These are phyloP conservation scores for Pegoplata infirma DNA, from an alignment of 2,888 invertebrate species.

Conservation along the genomic window DNA sequence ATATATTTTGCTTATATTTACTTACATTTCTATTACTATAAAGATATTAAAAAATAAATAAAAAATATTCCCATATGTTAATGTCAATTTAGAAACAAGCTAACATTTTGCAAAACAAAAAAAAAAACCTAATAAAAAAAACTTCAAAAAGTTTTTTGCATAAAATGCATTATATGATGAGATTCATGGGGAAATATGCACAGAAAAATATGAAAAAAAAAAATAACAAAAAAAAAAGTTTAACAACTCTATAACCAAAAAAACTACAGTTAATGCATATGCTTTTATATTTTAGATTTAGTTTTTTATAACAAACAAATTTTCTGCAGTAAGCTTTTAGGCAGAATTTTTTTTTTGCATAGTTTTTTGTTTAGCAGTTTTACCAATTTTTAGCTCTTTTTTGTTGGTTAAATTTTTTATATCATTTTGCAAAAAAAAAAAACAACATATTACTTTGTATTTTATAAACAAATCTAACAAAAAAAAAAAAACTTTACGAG, in stretches of 20 bases:
- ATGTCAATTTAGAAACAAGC: background rate
- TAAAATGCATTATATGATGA: constrained; percentile 41
- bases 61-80: background rate
- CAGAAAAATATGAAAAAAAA: background rate
- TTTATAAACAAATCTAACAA: background rate
- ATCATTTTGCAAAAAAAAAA: too few relatives aligned
- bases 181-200: constrained; percentile 16
- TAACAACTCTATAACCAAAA: constrained; percentile 4
- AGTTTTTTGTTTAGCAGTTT: constrained; percentile 7
- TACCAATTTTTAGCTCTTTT: background rate
- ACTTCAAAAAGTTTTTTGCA: constrained; percentile 9
- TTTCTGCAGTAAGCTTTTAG: constrained; percentile 50
- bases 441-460: constrained; percentile 24
- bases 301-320: constrained; percentile 17
- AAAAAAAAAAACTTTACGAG: constrained; percentile 34
- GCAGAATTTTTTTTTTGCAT: constrained; percentile 25
- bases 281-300: constrained; percentile 4
- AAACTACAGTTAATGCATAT: constrained; percentile 19
- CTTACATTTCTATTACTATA: background rate
- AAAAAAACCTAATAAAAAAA: background rate
- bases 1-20: background rate
- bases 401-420: background rate
- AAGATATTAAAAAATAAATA: background rate
- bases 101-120: background rate
- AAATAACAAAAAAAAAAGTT: background rate